These are phyloP conservation scores for Copsychus sechellarum DNA, from an alignment of 2,113 vertebrate species.

Conservation along the genomic window DNA sequence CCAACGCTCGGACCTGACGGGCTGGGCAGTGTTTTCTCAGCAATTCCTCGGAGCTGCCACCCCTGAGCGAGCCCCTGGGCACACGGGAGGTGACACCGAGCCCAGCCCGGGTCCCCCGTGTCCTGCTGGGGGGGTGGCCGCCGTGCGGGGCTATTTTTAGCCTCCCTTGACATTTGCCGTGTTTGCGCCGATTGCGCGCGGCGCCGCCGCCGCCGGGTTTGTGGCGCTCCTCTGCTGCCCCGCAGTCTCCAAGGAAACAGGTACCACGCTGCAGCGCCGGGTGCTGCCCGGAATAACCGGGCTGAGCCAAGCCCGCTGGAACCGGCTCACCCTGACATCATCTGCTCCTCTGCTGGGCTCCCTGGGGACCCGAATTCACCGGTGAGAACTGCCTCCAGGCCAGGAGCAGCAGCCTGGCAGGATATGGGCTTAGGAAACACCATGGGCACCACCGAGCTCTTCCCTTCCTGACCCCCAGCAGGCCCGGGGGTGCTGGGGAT, in stretches of 20 bases:
- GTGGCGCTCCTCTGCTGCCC: slow-evolving; percentile 28
- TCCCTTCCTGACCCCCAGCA: rapidly evolving
- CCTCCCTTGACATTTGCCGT: slow-evolving; percentile 65
- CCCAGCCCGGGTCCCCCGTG: rapidly evolving
- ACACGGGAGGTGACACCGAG: rapidly evolving
- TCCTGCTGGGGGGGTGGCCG: not conserved
- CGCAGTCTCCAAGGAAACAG: slow-evolving; percentile 75
- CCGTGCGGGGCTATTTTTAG: slow-evolving; percentile 42
- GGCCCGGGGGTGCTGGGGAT: not conserved
- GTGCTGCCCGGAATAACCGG: slow-evolving; percentile 20
- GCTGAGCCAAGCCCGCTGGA: not conserved
- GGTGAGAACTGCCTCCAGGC: not conserved
- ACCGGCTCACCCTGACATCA: not conserved
- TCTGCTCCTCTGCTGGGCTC: not conserved
- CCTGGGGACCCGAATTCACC: not conserved
- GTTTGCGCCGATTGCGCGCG: slow-evolving; percentile 49
- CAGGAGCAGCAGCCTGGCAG: not conserved
- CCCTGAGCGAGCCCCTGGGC: not conserved
- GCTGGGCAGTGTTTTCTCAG: rapidly evolving
- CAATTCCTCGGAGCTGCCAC: rapidly evolving
- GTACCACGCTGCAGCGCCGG: slow-evolving; percentile 51
- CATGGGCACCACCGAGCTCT: rapidly evolving
- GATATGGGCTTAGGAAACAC: rapidly evolving
- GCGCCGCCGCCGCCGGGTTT: not conserved
- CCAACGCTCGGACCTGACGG: rapidly evolving